A percentile compares a stretch with the other conserved stretches of the same genome.
phyloP scores from a whole-genome alignment of 35 echinoderm and acorn worm species.

The Ophioderma brevispina region DNA sequence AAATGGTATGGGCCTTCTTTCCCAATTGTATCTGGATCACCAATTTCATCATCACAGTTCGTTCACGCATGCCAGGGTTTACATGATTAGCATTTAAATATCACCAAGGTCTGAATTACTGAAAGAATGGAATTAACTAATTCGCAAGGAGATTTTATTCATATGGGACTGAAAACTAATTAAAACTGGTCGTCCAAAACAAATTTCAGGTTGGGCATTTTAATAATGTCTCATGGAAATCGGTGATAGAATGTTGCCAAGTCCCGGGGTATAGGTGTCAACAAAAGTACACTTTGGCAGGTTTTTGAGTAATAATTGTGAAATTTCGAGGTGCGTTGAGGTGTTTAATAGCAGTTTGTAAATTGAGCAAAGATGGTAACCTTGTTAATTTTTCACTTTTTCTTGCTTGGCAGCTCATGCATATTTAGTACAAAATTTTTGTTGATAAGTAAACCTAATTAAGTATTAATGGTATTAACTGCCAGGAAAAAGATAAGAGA shows the following conservation, averaged over 20 bases:
- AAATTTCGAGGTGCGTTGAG: too few relatives aligned
- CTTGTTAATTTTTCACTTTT: too few relatives aligned
- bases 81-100: neutral
- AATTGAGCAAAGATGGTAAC: too few relatives aligned
- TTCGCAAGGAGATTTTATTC: neutral
- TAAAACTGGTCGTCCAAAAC: neutral
- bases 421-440: too few relatives aligned
- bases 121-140: constrained; percentile 8
- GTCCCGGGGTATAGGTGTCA: neutral
- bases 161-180: constrained; percentile 9
- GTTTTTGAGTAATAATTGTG: neutral
- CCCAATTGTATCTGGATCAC: neutral
- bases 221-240: neutral
- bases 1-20: too few relatives aligned
- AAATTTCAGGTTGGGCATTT: neutral
- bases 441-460: too few relatives aligned
- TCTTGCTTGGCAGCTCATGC: too few relatives aligned
- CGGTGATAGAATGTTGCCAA: neutral
- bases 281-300: neutral
- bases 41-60: neutral
- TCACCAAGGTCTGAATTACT: neutral
- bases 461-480: too few relatives aligned
- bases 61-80: neutral
- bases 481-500: too few relatives aligned
- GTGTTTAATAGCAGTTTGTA: too few relatives aligned